Base-by-base conservation (phyloP, 2,888 invertebrate species). In the Globia sparganii region DNA sequence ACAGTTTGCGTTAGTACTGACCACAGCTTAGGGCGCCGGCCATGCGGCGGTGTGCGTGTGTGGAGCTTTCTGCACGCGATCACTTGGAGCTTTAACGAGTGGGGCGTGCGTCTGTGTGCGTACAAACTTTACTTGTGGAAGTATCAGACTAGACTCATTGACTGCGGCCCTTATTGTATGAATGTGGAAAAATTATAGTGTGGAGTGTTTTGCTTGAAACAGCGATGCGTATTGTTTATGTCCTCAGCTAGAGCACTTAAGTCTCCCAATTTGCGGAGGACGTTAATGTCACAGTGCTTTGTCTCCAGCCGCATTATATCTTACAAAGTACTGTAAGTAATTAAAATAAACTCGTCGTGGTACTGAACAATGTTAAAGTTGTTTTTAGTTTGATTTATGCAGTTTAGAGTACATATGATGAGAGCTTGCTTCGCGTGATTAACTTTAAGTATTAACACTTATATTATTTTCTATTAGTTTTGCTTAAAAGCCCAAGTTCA, bases 161-260 rank as follows among this genome's bases (percentile, higher is more conserved):
- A 96, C 96, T 96, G 96, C 95, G 95, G 94, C 95, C 96, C 96
- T 96, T 96, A 95, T 96, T 96, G 96, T 96, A 96, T 96, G 96
- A 96, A 96, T 96, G 96, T 96, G 95, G 96, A 96, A 96, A 96
- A 96, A 96, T 96, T 96, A 96, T 96, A 94, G 96, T 94, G 93
- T 93, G 92, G 93, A 94, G 92, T 95, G 95, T 95, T 95, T 96
- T 94, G 96, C 95, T 94, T 96, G 95, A 94, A 95, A 96, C 93
- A 91, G 93, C 92, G 92, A 94, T 93, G 94, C 92, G 93, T 92
- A 94, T 96, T 96, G 96, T 96, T 96, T 96, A 95, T 95, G 93
- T 92, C 88, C 91, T 90, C 91, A 90, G 89, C 91, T 89, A 91
- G 90, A 92, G 94, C 95, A 96, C 96, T 96, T 95, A 94, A 94